Evolutionary conservation across 2,113 vertebrate genomes (phyloP).

Genomic region (Conger conger): DNA sequence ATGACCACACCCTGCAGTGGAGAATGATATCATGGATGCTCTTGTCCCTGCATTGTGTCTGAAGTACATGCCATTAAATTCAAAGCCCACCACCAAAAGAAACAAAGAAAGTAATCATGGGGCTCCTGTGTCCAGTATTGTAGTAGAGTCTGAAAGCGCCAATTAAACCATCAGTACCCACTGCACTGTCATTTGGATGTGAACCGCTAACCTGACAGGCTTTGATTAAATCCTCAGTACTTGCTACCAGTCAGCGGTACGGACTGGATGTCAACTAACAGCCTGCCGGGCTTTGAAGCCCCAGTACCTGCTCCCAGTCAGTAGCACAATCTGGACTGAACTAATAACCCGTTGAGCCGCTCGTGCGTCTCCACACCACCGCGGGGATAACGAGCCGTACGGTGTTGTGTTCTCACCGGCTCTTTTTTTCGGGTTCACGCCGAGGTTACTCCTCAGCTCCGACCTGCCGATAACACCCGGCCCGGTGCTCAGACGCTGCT

Average conservation of each 20-base stretch:
- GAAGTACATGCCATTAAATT: background rate
- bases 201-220: background rate
- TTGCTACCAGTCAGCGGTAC: background rate
- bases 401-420: background rate
- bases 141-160: background rate
- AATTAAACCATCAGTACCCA: background rate
- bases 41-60: background rate
- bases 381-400: background rate
- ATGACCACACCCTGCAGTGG: background rate
- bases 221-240: background rate
- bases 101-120: background rate
- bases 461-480: constrained; percentile 23
- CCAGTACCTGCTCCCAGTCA: background rate
- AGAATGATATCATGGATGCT: background rate
- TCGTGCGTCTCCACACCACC: background rate
- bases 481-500: background rate
- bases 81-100: background rate
- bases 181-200: background rate
- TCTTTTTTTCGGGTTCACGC: constrained; percentile 1
- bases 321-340: background rate
- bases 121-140: background rate
- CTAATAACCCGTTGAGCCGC: background rate
- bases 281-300: background rate
- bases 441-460: constrained; percentile 31
- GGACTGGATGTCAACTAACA: background rate